Conservation (phyloP, 2,113 vertebrate genomes). For the Corythornis cristatus region DNA sequence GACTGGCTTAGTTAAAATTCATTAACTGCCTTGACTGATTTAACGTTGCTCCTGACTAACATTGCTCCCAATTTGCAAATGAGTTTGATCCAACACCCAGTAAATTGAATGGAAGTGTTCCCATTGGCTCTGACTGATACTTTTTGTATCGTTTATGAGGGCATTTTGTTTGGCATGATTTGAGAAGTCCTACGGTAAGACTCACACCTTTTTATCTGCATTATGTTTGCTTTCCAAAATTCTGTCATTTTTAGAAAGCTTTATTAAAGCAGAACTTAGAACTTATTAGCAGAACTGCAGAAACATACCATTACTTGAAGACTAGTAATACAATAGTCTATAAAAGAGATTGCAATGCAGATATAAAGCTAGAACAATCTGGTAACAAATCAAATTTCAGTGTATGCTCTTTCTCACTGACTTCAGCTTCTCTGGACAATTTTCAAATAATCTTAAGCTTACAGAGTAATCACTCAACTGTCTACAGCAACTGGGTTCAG, state of each 20-base stretch:
- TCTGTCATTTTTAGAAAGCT: not conserved
- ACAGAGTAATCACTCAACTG: slow-evolving; percentile 9
- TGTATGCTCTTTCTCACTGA: not conserved
- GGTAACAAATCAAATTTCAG: not conserved
- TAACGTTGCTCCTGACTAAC: not conserved
- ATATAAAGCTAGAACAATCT: not conserved
- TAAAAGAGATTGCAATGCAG: not conserved
- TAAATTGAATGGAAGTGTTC: slow-evolving; percentile 21
- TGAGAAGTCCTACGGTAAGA: not conserved
- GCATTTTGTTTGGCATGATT: not conserved
- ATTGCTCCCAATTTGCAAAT: not conserved
- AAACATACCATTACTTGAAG: not conserved
- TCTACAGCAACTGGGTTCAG: slow-evolving; percentile 1
- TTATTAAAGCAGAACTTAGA: not conserved
- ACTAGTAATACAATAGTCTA: not conserved
- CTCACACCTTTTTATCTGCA: not conserved
- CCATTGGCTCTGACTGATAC: not conserved
- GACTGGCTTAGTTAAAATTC: not conserved
- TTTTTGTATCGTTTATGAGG: not conserved
- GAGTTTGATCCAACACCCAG: not conserved
- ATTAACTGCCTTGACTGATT: slow-evolving; percentile 1
- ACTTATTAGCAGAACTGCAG: not conserved
- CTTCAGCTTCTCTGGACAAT: not conserved
- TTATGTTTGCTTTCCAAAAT: not conserved
- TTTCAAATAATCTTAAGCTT: not conserved